phyloP scores from a whole-genome alignment of 1,140 invertebrate genomes.

The Saccostrea echinata region DNA sequence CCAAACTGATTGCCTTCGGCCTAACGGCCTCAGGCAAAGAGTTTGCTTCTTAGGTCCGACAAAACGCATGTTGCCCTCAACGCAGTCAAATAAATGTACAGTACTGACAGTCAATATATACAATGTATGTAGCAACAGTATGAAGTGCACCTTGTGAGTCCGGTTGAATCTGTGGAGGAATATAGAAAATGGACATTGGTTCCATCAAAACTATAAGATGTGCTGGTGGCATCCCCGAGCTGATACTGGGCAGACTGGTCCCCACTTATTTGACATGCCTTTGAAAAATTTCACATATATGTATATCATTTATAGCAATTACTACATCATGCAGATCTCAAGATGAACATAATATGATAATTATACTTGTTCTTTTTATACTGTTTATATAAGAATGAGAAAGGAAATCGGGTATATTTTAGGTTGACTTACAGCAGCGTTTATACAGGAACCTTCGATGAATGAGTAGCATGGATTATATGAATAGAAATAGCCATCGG shows the following conservation, averaged over 20 bases:
- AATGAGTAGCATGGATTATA: constrained; percentile 45
- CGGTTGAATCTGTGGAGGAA: neutral
- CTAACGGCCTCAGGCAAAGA: no score
- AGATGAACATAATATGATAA: neutral
- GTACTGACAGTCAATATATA: no score
- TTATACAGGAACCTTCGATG: constrained; percentile 21
- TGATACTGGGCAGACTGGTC: constrained; percentile 5
- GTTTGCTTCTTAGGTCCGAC: no score
- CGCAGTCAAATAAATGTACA: no score
- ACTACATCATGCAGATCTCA: neutral
- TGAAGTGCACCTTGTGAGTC: neutral
- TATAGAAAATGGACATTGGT: constrained; percentile 14
- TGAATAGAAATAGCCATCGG: constrained; percentile 43
- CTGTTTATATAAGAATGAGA: no score
- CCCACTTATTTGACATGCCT: constrained; percentile 19
- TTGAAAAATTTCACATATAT: no score
- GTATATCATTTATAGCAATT: neutral
- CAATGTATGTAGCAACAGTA: no score
- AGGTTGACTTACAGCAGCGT: constrained; percentile 30
- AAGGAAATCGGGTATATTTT: neutral
- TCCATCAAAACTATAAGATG: neutral
- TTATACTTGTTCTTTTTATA: neutral
- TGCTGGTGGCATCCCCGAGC: neutral
- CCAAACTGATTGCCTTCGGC: no score
- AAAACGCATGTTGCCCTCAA: no score